These are phyloP conservation scores for Thera britannica DNA, from an alignment of 2,888 invertebrate species.

Conservation along the genomic window DNA sequence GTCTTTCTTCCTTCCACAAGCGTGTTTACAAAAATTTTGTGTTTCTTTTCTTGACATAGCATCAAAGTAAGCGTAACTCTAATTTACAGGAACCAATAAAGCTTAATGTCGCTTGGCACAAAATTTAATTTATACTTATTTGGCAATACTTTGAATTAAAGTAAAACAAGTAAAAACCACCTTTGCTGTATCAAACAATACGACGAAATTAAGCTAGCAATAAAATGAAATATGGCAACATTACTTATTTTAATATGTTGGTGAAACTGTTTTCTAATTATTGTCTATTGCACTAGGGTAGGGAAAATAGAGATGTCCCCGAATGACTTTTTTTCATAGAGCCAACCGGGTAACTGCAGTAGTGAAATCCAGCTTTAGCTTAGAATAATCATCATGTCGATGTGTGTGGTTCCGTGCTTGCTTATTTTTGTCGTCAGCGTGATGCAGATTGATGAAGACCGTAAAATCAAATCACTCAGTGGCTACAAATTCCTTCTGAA, in stretches of 20 bases:
- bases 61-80: conserved; percentile 55
- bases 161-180: conserved; percentile 63
- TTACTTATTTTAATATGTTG: conserved; percentile 70
- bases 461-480: no score
- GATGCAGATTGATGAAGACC: no score
- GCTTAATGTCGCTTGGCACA: conserved; percentile 64
- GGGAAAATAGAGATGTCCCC: background rate
- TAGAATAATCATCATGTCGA: no score
- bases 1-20: conserved; percentile 73
- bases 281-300: conserved; percentile 29
- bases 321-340: no score
- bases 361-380: no score
- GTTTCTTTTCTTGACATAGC: conserved; percentile 51
- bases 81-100: conserved; percentile 52
- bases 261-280: conserved; percentile 54
- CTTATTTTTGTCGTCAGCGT: no score
- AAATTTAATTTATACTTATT: conserved; percentile 32
- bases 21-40: conserved; percentile 85
- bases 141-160: conserved; percentile 35
- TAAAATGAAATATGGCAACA: conserved; percentile 73
- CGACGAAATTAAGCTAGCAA: conserved; percentile 62
- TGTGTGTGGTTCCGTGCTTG: no score
- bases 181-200: conserved; percentile 64
- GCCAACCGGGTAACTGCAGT: no score
- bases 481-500: no score